Evolutionary conservation across 92 coral and sea anemone species (phyloP).

Genomic region (Paragorgia papillata): DNA sequence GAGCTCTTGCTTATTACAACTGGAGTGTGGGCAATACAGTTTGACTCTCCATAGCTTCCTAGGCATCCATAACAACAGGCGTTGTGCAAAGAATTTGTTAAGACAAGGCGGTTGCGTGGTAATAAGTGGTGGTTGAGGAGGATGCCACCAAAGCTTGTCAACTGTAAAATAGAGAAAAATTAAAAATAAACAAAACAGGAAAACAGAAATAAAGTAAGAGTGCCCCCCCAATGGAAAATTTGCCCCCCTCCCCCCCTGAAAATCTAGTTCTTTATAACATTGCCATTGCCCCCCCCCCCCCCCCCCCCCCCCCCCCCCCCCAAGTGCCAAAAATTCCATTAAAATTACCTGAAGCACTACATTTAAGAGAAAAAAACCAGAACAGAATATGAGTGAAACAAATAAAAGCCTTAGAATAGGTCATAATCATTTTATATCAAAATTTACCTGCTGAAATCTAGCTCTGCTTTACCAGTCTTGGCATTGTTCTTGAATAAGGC

Average conservation of each 20-base stretch:
- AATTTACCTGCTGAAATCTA: constrained; percentile 47
- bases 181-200: not conserved
- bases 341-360: too few species aligned
- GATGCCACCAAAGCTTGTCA: constrained; percentile 56
- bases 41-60: constrained; percentile 59
- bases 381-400: too few species aligned
- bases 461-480: constrained; percentile 53
- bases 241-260: too few species aligned
- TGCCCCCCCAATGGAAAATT: not conserved
- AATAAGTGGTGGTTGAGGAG: constrained; percentile 49
- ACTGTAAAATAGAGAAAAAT: not conserved
- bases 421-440: not conserved
- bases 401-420: too few species aligned
- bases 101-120: constrained; percentile 40
- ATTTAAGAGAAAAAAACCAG: too few species aligned
- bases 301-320: too few species aligned
- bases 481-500: constrained; percentile 44
- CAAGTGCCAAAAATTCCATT: too few species aligned
- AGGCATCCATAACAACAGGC: constrained; percentile 66
- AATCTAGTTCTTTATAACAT: too few species aligned
- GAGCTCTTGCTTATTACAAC: constrained; percentile 19
- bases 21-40: constrained; percentile 46
- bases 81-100: constrained; percentile 50
- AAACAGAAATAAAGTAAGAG: not conserved
- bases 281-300: too few species aligned